Base-by-base conservation (phyloP, 2,888 invertebrate species). In the Amblyjoppa proteus region DNA sequence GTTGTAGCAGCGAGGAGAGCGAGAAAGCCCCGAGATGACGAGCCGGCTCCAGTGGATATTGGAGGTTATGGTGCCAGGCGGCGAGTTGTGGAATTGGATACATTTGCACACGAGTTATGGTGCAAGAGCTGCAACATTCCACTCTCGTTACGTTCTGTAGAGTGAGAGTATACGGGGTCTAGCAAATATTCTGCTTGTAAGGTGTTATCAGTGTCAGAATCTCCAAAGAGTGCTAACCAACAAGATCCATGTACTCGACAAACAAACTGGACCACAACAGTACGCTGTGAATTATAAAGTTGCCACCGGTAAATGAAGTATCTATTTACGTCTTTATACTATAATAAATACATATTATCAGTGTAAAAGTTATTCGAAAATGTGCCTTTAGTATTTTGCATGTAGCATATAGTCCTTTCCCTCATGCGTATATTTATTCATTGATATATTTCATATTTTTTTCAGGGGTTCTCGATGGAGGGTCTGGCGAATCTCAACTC, bases 101-200 rank as follows among this genome's bases (percentile, higher is more conserved):
- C 68, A 75, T 34, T 77, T n/a, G 84, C 61, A 5, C 13, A 69
- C 20, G 70, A 81, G 28, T 68, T 84, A 41, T 84, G 81, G 81
- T 84, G 81, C 34, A 61, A 31, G 28, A 13, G 20, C n/a, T 81
- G 77, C 45, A 45, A 84, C 13, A 69, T n/a, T 68, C 49, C 66
- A 45, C 69, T 81, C 38, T 81, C 77, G 16, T 51, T 84, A 28
- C 71, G 77, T 58, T 45, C 20, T 41, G 49, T 77, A 2, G 31
- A 45, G 66, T 31, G 66, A 84, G n/a, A 34, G 51, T n/a, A 71
- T 38, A 13, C 9, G 31, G 7, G 81, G 71, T 45, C 51, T 84
- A 6, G 71, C 83, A 31, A 31, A 0, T 31, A 64, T 69, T 45
- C 13, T 81, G 16, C 25, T 38, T 45, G 70, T 81, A 16, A 68